phyloP scores from a whole-genome alignment of 2,797 vertebrate species.

The Loris lydekkerianus region DNA sequence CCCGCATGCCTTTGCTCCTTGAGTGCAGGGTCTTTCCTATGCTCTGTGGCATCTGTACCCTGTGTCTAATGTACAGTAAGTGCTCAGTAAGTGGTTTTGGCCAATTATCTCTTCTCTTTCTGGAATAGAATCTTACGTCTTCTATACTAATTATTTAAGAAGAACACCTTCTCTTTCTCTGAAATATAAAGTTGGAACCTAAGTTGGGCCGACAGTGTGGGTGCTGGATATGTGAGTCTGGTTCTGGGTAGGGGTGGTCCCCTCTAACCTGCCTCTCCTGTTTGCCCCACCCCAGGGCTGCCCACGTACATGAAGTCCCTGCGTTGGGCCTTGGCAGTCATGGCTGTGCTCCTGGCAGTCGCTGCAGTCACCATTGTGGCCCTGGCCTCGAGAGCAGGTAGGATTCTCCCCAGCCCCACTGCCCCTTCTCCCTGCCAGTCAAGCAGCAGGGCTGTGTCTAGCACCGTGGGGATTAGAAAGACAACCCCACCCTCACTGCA shows the following conservation, averaged over 20 bases:
- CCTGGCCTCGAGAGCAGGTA: slow-evolving; percentile 77
- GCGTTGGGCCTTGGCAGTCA: slow-evolving; percentile 74
- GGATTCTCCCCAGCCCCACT: not conserved
- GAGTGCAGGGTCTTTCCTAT: not conserved
- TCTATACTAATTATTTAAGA: not conserved
- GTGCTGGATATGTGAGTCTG: not conserved
- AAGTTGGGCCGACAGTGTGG: accelerated
- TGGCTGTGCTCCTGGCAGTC: slow-evolving; percentile 73
- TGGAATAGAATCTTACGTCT: not conserved
- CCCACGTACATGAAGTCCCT: slow-evolving; percentile 79
- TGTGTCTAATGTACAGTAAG: not conserved
- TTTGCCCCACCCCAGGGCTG: slow-evolving; percentile 66
- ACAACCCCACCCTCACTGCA: not conserved
- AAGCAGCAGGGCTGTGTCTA: not conserved
- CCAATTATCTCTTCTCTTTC: not conserved
- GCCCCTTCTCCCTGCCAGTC: not conserved
- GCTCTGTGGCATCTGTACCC: not conserved
- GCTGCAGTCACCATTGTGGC: slow-evolving; percentile 52
- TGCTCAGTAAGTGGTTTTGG: not conserved
- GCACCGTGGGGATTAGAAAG: not conserved
- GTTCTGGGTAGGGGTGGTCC: not conserved
- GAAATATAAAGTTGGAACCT: not conserved
- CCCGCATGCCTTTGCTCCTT: not conserved
- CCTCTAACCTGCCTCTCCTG: not conserved
- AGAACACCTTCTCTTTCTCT: not conserved